Conservation (phyloP, 2,113 vertebrate genomes). For the Galbula dea region DNA sequence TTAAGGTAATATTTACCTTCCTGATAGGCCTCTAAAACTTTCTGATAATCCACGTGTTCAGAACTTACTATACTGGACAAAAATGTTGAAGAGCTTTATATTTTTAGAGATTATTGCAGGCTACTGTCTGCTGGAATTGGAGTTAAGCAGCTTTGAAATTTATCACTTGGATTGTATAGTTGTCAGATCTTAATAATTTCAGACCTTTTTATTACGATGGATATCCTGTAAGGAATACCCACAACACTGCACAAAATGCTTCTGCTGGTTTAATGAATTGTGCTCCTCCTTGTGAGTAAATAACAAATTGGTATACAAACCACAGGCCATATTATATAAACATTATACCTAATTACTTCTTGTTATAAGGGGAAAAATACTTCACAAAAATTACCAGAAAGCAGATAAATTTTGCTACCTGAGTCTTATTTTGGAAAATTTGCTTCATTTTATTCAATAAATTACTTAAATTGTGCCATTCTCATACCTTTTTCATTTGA, state of each 20-base stretch:
- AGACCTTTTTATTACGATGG: constrained; percentile 3
- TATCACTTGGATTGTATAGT: neutral
- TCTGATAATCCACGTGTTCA: neutral
- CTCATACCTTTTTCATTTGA: neutral
- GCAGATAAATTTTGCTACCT: neutral
- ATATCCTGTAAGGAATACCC: neutral
- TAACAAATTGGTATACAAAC: neutral
- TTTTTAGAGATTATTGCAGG: neutral
- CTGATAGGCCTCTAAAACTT: neutral
- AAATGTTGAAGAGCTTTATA: neutral
- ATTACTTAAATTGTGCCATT: neutral
- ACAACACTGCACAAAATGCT: neutral
- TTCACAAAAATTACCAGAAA: neutral
- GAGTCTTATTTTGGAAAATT: neutral
- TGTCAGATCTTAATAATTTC: constrained; percentile 1
- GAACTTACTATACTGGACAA: neutral
- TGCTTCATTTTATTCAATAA: neutral
- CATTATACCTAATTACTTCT: neutral
- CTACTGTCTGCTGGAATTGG: neutral
- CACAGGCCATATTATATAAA: neutral
- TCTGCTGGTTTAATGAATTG: neutral
- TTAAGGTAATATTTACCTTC: neutral
- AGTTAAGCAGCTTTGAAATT: neutral
- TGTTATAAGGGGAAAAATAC: neutral
- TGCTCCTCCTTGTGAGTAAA: neutral